Evolutionary conservation across 1,140 invertebrate species (phyloP), one percentile per base, ranked within the genome.

Genomic region (Microplitis mediator): DNA sequence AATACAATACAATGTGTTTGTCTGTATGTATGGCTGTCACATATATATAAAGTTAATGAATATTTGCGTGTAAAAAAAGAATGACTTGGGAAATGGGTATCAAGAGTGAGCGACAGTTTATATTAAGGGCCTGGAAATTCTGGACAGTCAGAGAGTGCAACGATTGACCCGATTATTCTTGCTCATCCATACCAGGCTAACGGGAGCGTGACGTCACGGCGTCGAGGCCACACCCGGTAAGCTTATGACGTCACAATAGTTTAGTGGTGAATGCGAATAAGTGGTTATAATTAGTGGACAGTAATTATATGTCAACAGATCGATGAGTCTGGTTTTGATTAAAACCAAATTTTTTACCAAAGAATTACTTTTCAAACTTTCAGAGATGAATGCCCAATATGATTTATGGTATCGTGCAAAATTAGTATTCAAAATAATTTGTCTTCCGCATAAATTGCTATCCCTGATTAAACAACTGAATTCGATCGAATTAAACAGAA

Each of bases 161-260:
- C 56, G 77, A 80, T 77, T 77, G 78, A 78, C 77, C 77, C 74
- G 70, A 76, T 78, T 80, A 75, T 73, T 75, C 74, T 58, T 65
- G 35, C 56, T 70, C 31, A 61, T 51, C 31, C 45, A 56, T 45
- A 45, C 6, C 39, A 45, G 39, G 39, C 39, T 45, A 45, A 45
- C 60, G 39, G 9, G 11, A 54, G 75, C 72, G 73, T 74, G 74
- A 78, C 76, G 75, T 78, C 74, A 75, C 75, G 69, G 58, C 34
- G 54, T 64, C 74, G 73, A 75, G 73, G 73, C 74, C 60, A 74
- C 68, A 68, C 71, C 71, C 66, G 74, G 34, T 51, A 35, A 45
- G 45, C 58, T 60, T 60, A 23, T 60, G 58, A 60, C 58, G 58
- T 60, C 58, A 60, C 23, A 54, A 54, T n/a, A 54, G 52, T 54